A percentile compares a stretch with the other conserved stretches of the same genome.
These are phyloP conservation scores for Mayetiola destructor DNA, from an alignment of 2,888 invertebrate genomes.

Conservation along the genomic window DNA sequence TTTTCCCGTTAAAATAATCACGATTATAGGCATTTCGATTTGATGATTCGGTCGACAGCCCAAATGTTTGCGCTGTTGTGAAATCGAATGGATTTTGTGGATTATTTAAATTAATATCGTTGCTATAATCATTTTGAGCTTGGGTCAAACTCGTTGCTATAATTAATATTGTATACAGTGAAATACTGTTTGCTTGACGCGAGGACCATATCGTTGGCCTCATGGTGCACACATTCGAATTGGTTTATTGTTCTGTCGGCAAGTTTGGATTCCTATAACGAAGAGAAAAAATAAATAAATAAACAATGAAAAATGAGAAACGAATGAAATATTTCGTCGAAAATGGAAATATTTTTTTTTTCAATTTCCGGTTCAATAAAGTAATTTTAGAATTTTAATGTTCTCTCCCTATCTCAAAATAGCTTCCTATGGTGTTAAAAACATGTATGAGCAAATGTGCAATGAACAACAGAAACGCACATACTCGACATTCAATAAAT, in stretches of 20 bases:
- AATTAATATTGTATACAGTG: not conserved
- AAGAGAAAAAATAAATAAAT: not conserved
- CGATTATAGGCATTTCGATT: not conserved
- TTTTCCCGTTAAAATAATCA: not conserved
- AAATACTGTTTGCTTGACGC: not conserved
- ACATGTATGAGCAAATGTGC: not conserved
- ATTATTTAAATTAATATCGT: conserved; percentile 1
- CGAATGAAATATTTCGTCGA: not conserved
- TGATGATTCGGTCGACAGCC: not conserved
- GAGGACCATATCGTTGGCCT: conserved; percentile 3
- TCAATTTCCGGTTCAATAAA: conserved; percentile 9
- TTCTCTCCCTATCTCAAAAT: no score
- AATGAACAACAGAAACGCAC: not conserved
- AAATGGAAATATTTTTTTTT: not conserved
- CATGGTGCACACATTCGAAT: not conserved
- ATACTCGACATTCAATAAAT: no score
- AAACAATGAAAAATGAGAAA: not conserved
- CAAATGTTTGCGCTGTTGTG: not conserved
- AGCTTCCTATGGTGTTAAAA: no score
- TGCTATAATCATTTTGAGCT: conserved; percentile 4
- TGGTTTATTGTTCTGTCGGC: not conserved
- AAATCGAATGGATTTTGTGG: not conserved
- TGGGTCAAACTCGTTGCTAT: not conserved
- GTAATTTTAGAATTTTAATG: not conserved
- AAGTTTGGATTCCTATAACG: not conserved